Conservation (phyloP, 2,113 vertebrate genomes). For the Procavia capensis region DNA sequence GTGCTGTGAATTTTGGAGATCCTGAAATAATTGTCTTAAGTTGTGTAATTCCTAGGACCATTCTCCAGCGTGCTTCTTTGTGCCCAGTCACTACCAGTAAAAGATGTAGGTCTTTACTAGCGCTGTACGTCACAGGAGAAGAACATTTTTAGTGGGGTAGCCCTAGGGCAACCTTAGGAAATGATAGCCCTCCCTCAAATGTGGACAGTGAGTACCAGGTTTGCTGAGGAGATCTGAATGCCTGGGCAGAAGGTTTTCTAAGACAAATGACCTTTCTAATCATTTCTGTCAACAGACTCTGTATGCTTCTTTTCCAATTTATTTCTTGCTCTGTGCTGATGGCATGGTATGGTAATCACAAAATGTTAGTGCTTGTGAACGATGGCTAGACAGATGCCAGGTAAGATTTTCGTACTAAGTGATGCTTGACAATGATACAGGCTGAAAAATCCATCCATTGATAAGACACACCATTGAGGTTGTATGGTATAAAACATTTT, state of each 20-base stretch:
- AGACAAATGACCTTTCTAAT: not conserved
- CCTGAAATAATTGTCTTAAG: not conserved
- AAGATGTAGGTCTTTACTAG: not conserved
- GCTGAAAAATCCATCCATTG: not conserved
- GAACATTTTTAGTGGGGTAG: not conserved
- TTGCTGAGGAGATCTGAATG: not conserved
- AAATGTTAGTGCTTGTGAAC: not conserved
- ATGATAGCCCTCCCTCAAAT: not conserved
- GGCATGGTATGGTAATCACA: not conserved
- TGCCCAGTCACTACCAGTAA: not conserved
- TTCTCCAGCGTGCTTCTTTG: not conserved
- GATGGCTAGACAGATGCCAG: not conserved
- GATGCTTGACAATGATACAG: not conserved
- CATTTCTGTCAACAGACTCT: not conserved
- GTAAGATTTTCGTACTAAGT: slow-evolving; percentile 37
- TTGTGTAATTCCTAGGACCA: not conserved
- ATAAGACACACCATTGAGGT: not conserved
- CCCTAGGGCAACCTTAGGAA: not conserved
- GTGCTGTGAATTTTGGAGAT: not conserved
- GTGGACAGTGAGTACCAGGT: not conserved
- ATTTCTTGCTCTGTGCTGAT: not conserved
- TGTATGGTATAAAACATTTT: slow-evolving; percentile 35
- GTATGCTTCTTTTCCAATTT: not conserved
- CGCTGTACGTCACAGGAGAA: not conserved
- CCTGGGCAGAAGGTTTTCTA: not conserved